These are phyloP conservation scores for Beris morrisii DNA, from an alignment of 2,888 invertebrate species.

Conservation along the genomic window DNA sequence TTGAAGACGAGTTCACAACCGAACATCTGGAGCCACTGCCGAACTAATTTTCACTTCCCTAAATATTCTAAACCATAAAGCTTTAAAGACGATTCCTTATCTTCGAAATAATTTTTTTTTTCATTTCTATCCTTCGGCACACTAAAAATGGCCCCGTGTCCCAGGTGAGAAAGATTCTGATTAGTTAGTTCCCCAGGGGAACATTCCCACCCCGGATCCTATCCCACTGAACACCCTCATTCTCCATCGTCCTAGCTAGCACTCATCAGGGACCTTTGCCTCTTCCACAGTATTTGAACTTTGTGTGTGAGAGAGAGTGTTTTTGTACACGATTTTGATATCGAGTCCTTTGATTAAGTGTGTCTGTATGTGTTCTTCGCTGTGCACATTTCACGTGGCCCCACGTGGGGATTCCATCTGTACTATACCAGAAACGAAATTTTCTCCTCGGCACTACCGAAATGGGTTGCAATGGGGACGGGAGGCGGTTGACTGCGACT, in stretches of 20 bases:
- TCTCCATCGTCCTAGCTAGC: slow-evolving; percentile 39
- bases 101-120: no score
- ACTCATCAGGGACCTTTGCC: slow-evolving; percentile 4
- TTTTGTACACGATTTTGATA: slow-evolving; percentile 23
- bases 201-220: slow-evolving; percentile 51
- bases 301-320: neutral
- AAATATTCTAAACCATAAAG: no score
- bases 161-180: slow-evolving; percentile 56
- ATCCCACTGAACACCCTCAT: slow-evolving; percentile 40
- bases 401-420: slow-evolving; percentile 16
- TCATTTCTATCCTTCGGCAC: no score
- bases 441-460: slow-evolving; percentile 1
- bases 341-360: neutral
- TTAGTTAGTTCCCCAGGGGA: slow-evolving; percentile 55
- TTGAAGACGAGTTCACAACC: no score
- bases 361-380: slow-evolving; percentile 8
- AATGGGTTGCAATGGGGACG: no score
- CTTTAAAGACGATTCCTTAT: no score
- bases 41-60: no score
- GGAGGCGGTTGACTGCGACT: no score
- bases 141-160: slow-evolving; percentile 42
- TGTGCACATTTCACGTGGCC: slow-evolving; percentile 19
- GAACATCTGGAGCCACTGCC: no score
- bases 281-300: neutral
- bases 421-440: slow-evolving; percentile 9